Evolutionary conservation across 2,797 vertebrate genomes (phyloP).

Genomic region (Schizopygopsis malacanthus): DNA sequence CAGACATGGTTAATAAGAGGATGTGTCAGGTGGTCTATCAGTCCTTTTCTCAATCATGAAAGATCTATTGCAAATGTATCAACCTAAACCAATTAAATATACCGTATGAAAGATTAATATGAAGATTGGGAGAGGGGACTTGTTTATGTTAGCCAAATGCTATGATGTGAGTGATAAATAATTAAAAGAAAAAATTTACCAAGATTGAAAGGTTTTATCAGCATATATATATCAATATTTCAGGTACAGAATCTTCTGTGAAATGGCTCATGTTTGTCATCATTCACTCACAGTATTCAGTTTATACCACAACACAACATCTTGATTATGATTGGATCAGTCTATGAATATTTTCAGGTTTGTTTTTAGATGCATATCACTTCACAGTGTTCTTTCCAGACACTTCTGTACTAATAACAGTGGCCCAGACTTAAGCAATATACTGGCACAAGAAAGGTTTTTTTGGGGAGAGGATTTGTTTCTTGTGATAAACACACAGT

Average conservation of each 20-base stretch:
- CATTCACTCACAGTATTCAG: not conserved
- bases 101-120: conserved; percentile 3
- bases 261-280: not conserved
- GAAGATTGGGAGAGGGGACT: not conserved
- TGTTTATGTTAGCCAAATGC: conserved; percentile 29
- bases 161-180: conserved; percentile 14
- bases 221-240: not conserved
- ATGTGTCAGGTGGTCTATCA: conserved; percentile 41
- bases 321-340: not conserved
- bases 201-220: not conserved
- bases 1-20: conserved; percentile 23
- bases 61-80: not conserved
- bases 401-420: not conserved
- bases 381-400: not conserved
- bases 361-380: conserved; percentile 1
- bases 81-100: not conserved
- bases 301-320: not conserved
- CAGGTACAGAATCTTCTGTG: not conserved
- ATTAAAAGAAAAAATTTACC: not conserved
- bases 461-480: not conserved
- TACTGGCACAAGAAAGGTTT: not conserved
- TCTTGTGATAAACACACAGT: not conserved
- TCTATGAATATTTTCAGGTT: not conserved
- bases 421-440: not conserved
- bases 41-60: not conserved